Base-by-base conservation (phyloP, 2,797 vertebrate species). In the Leptodactylus fallax region DNA sequence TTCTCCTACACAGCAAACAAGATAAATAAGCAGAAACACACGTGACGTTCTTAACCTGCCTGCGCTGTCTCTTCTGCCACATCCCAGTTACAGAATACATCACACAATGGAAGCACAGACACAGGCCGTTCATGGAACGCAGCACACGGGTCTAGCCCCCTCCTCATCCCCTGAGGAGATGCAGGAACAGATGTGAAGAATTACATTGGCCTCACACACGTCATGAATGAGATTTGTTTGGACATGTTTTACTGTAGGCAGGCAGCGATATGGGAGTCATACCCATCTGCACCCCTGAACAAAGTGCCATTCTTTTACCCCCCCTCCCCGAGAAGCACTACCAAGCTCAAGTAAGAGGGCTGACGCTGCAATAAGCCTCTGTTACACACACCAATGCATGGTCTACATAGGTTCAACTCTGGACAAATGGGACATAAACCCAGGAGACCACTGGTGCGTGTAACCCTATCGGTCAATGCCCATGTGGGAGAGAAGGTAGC, bases 71-170 rank as follows among this genome's bases (percentile, higher is more conserved):
- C 21, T n/a, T 63, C n/a, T 67, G 23, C 25, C 27, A 17, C 36
- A 71, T 71, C 69, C 69, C 7, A 23, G 65, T 23, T 67, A 27
- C 65, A 27, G 7, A 71, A 71, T 19, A 45, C 27, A 71, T 71
- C 7, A 71, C 69, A 45, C 27, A 71, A 67, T 67, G 69, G 27
- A 71, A 71, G 69, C 69, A n/a, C 61, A 63, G n/a, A 23, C 61
- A n/a, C 61, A 9, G 60, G 60, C 19, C 21, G 60, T 7, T 27
- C 65, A 13, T 25, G 65, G 65, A 67, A 63, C 60, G 60, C 60
- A 63, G 60, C 60, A 23, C 63, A 65, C 14, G 25, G 11, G 25
- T 21, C 65, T 21, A 69, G 23, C 65, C 65, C 25, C 67, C 23
- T 4, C 67, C 25, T 19, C 69, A 45, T 19, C 69, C 27, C 27